These are phyloP conservation scores for Tylochromis polylepis DNA, from an alignment of 2,113 vertebrate species.

Conservation along the genomic window DNA sequence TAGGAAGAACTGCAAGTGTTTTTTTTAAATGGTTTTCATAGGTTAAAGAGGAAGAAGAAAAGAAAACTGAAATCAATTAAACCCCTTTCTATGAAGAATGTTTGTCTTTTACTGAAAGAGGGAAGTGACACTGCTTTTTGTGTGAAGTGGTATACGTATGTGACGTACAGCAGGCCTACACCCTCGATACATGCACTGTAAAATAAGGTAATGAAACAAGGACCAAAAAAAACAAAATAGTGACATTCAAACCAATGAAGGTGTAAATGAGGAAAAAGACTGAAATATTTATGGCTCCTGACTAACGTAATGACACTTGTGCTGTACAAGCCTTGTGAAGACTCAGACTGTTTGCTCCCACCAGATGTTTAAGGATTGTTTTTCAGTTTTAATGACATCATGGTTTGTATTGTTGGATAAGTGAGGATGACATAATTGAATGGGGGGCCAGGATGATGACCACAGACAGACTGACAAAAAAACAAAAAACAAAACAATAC, in stretches of 20 bases:
- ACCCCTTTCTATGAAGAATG: neutral
- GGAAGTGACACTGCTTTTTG: constrained; percentile 32
- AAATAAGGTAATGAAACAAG: neutral
- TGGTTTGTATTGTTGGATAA: neutral
- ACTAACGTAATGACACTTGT: neutral
- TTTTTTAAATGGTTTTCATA: neutral
- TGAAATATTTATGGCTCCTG: neutral
- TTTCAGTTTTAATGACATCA: constrained; percentile 15
- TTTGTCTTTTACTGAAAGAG: constrained; percentile 19
- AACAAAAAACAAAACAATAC: neutral
- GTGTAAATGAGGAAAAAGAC: neutral
- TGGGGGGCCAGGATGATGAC: neutral
- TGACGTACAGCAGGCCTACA: neutral
- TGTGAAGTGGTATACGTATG: neutral
- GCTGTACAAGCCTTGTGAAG: neutral
- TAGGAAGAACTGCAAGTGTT: neutral
- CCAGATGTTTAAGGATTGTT: neutral
- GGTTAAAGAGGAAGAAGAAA: constrained; percentile 6
- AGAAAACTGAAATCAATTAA: neutral
- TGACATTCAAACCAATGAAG: neutral
- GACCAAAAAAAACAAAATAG: neutral
- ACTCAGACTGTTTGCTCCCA: neutral
- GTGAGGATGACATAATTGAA: constrained; percentile 11
- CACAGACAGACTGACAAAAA: neutral
- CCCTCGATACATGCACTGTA: fast-evolving